A percentile compares a stretch with the other conserved stretches of the same genome.
Evolutionary conservation across 2,797 vertebrate genomes (phyloP).

Genomic region (Intellagama lesueurii): DNA sequence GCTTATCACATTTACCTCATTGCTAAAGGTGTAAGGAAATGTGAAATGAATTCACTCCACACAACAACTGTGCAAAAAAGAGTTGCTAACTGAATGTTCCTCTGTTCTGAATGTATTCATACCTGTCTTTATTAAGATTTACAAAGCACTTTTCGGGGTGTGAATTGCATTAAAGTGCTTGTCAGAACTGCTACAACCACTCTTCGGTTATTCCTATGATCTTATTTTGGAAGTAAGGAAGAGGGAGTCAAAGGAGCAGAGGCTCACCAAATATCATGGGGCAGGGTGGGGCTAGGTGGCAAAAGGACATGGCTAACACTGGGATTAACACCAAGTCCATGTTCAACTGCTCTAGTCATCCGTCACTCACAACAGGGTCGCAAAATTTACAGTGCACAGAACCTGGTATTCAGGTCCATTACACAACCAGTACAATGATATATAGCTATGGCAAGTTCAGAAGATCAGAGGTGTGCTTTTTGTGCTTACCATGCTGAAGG

Average conservation of each 20-base stretch:
- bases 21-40: not conserved
- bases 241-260: not conserved
- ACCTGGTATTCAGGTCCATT: not conserved
- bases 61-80: not conserved
- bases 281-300: too few species aligned
- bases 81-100: not conserved
- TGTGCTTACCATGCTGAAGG: too few species aligned
- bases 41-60: slow-evolving; percentile 1
- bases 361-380: not conserved
- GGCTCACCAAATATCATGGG: not conserved
- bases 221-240: not conserved
- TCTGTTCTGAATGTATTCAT: slow-evolving; percentile 8
- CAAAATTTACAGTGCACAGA: not conserved
- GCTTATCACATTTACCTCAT: not conserved
- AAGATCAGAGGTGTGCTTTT: not conserved
- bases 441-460: too few species aligned
- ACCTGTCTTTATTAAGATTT: not conserved
- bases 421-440: not conserved
- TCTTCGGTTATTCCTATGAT: not conserved
- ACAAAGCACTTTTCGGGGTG: not conserved
- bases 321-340: not conserved
- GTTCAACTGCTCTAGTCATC: not conserved
- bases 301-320: not conserved
- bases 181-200: not conserved
- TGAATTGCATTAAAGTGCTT: slow-evolving; percentile 8